These are phyloP conservation scores for Nomada fucata DNA, from an alignment of 2,888 invertebrate species.

Conservation along the genomic window DNA sequence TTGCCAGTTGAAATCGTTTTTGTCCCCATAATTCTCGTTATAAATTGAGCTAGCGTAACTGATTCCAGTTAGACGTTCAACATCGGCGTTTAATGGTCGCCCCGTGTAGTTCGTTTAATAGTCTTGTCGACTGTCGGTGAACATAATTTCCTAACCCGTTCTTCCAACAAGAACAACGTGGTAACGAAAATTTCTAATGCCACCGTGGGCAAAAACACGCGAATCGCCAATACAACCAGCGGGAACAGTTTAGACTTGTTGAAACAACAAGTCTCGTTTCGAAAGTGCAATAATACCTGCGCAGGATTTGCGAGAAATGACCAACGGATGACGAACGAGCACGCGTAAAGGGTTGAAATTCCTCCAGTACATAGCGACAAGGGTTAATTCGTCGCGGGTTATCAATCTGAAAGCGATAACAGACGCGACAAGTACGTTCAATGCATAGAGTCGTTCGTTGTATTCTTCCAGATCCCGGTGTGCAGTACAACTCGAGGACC, in stretches of 20 bases:
- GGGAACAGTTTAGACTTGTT: background rate
- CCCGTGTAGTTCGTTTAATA: background rate
- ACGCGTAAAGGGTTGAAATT: background rate
- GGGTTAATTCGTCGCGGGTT: too few relatives aligned
- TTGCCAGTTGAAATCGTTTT: background rate
- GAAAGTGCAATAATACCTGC: background rate
- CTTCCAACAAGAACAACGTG: background rate
- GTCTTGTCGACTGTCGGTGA: background rate
- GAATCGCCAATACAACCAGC: background rate
- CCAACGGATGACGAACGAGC: background rate
- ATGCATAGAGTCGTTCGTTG: background rate
- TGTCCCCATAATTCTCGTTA: background rate
- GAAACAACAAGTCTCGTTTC: too few relatives aligned
- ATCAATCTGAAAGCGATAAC: too few relatives aligned
- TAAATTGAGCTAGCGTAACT: constrained; percentile 19
- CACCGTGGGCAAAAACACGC: background rate
- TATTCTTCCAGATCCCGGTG: constrained; percentile 73
- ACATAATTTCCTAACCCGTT: constrained; percentile 5
- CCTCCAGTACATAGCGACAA: too few relatives aligned
- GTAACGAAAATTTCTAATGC: background rate
- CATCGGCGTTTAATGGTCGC: background rate
- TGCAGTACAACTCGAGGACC: constrained; percentile 86
- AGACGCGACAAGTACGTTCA: background rate
- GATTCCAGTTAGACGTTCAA: background rate
- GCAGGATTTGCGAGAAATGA: too few relatives aligned